A percentile compares a stretch with the other conserved stretches of the same genome.
phyloP scores from a whole-genome alignment of 2,888 invertebrate species.

The Eueremaeus valkanovi region DNA sequence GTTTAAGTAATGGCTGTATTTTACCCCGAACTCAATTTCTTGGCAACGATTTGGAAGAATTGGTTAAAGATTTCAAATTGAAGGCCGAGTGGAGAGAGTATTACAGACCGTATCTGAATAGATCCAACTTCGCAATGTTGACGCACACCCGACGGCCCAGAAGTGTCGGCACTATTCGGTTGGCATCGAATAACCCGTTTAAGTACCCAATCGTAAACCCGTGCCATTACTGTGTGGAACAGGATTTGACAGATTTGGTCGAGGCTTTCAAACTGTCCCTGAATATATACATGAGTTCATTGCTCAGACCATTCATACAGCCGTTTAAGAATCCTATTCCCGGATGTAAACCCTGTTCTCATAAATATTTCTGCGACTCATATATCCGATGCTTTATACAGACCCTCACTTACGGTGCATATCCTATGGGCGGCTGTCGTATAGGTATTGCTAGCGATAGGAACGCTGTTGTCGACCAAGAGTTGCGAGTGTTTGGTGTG shows the following conservation, averaged over 20 bases:
- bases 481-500: constrained; percentile 57
- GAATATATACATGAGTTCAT: background rate
- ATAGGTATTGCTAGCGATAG: background rate
- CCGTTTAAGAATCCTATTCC: background rate
- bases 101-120: background rate
- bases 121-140: background rate
- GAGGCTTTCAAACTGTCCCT: background rate
- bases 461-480: background rate
- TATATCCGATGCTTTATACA: background rate
- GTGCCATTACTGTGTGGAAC: background rate
- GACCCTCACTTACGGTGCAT: background rate
- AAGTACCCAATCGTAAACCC: background rate
- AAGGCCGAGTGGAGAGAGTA: background rate
- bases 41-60: background rate
- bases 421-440: background rate
- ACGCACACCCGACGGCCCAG: too few species aligned
- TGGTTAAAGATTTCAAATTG: background rate
- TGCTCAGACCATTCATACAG: background rate
- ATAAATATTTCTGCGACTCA: background rate
- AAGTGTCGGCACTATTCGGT: background rate
- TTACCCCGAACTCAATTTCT: background rate
- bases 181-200: background rate
- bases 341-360: background rate
- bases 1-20: background rate
- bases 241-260: background rate